A percentile compares a stretch with the other conserved stretches of the same genome.
phyloP scores from a whole-genome alignment of 2,113 vertebrate species.

The Nothobranchius furzeri region DNA sequence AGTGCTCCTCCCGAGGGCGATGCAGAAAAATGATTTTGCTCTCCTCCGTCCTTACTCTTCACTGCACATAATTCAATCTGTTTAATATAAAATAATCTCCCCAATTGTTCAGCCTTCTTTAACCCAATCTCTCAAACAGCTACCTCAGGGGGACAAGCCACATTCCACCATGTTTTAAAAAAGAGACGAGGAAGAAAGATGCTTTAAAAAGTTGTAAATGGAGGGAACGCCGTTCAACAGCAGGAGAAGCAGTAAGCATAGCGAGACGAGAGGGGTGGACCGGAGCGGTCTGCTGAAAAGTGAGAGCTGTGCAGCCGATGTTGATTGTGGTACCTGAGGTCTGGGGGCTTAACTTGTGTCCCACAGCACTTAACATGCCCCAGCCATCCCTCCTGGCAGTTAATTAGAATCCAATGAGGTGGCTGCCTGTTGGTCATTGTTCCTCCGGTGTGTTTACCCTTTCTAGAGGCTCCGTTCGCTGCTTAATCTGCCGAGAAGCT shows the following conservation, averaged over 20 bases:
- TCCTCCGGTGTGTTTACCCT: constrained; percentile 77
- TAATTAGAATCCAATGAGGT: constrained; percentile 86
- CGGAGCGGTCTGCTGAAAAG: constrained; percentile 17
- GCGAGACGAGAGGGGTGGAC: constrained; percentile 21
- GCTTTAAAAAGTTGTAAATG: neutral
- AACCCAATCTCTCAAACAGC: constrained; percentile 67
- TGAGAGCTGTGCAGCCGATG: constrained; percentile 22
- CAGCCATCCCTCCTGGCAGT: constrained; percentile 72
- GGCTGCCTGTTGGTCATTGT: constrained; percentile 78
- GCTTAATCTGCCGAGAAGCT: constrained; percentile 81
- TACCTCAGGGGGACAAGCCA: constrained; percentile 55
- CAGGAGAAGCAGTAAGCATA: constrained; percentile 24
- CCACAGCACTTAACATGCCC: constrained; percentile 75
- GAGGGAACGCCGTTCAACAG: constrained; percentile 37
- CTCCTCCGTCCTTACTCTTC: constrained; percentile 52
- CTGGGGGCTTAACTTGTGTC: constrained; percentile 66
- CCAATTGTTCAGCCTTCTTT: constrained; percentile 68
- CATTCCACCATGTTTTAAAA: constrained; percentile 64
- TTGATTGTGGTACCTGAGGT: constrained; percentile 51
- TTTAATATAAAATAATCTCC: constrained; percentile 76
- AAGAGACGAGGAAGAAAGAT: constrained; percentile 11
- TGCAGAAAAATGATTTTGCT: constrained; percentile 68
- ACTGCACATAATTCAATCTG: constrained; percentile 72
- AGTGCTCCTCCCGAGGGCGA: constrained; percentile 32
- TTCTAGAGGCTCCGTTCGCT: constrained; percentile 74